Evolutionary conservation across 2,113 vertebrate genomes (phyloP).

Genomic region (Macquaria ambigua): DNA sequence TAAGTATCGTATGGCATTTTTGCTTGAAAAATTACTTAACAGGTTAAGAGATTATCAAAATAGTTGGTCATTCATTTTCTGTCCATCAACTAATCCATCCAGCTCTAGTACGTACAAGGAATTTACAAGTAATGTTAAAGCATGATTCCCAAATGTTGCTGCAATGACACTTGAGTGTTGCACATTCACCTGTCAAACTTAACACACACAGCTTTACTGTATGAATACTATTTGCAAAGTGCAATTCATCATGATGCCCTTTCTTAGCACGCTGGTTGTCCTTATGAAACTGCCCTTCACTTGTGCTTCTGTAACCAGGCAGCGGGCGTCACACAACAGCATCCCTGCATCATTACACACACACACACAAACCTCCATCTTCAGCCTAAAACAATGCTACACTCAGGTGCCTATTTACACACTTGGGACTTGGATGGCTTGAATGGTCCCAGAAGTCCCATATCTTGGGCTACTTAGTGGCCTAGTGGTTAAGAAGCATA

Average conservation of each 20-base stretch:
- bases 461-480: too few species aligned
- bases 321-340: background rate
- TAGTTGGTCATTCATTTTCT: background rate
- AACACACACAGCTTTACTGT: background rate
- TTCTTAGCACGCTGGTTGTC: background rate
- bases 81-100: background rate
- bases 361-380: background rate
- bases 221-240: background rate
- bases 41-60: background rate
- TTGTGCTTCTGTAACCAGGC: conserved; percentile 28
- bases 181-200: background rate
- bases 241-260: background rate
- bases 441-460: background rate
- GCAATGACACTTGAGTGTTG: too few species aligned
- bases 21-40: background rate
- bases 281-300: conserved; percentile 52
- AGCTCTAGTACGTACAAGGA: background rate
- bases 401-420: background rate
- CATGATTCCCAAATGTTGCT: too few species aligned
- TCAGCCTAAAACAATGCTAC: too few species aligned
- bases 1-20: too few species aligned
- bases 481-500: background rate
- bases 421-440: too few species aligned
- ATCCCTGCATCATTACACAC: background rate
- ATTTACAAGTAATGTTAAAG: background rate